Evolutionary conservation across 2,797 vertebrate genomes (phyloP).

Genomic region (Acrossocheilus wenchowensis): DNA sequence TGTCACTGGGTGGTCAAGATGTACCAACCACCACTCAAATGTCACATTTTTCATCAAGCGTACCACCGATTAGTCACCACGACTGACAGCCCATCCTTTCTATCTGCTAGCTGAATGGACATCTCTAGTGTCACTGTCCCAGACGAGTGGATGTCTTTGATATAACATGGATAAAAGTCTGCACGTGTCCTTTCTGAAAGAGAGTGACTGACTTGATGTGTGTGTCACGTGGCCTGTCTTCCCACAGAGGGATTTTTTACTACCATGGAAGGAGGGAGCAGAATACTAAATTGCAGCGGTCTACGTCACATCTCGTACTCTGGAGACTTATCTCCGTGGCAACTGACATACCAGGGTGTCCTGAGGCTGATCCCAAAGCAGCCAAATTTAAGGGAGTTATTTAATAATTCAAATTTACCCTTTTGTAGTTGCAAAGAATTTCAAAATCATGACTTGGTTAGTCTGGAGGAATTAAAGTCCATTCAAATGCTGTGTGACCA

Average conservation of each 20-base stretch:
- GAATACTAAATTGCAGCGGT: constrained; percentile 64
- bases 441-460: not conserved
- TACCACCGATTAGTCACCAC: constrained; percentile 57
- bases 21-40: constrained; percentile 63
- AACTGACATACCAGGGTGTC: constrained; percentile 63
- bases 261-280: constrained; percentile 45
- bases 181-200: constrained; percentile 48
- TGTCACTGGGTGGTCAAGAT: constrained; percentile 52
- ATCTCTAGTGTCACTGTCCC: constrained; percentile 51
- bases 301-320: constrained; percentile 69
- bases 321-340: constrained; percentile 72
- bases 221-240: constrained; percentile 32
- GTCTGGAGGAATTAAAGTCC: not conserved
- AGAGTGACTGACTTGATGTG: constrained; percentile 50
- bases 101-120: constrained; percentile 64
- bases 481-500: not conserved
- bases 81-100: constrained; percentile 68
- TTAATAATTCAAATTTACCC: constrained; percentile 35
- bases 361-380: constrained; percentile 60
- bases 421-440: not conserved
- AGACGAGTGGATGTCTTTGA: constrained; percentile 66
- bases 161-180: constrained; percentile 59
- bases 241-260: constrained; percentile 30
- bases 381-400: constrained; percentile 64
- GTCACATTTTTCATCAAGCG: constrained; percentile 54